phyloP scores from a whole-genome alignment of 1,140 invertebrate genomes.

The Portunus trituberculatus region DNA sequence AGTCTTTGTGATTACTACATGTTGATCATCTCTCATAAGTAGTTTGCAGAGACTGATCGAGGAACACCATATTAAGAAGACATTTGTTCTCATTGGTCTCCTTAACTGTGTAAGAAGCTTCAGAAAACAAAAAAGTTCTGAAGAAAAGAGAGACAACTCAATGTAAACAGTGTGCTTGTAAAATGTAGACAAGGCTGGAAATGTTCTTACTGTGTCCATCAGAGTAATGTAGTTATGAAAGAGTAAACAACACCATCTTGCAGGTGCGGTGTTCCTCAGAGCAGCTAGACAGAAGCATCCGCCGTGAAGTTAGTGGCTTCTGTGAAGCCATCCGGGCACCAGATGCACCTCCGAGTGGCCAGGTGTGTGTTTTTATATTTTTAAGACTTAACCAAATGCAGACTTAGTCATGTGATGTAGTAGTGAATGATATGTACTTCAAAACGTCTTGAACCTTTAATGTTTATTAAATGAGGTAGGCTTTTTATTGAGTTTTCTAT shows the following conservation, averaged over 20 bases:
- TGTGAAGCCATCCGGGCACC: constrained; percentile 88
- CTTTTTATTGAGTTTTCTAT: neutral
- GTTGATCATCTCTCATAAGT: no score
- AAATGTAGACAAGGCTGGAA: no score
- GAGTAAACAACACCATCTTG: constrained; percentile 55
- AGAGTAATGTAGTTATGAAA: neutral
- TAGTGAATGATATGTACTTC: no score
- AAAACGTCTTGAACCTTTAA: no score
- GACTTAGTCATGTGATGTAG: neutral
- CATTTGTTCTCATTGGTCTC: neutral
- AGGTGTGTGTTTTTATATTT: constrained; percentile 82
- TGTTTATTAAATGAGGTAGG: neutral
- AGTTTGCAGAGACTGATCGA: no score
- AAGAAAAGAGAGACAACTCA: no score
- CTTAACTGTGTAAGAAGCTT: neutral
- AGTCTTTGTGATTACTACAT: no score
- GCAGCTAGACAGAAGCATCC: constrained; percentile 87
- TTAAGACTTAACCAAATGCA: neutral
- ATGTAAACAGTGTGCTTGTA: no score
- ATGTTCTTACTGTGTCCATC: neutral
- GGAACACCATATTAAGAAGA: no score
- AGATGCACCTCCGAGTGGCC: constrained; percentile 82
- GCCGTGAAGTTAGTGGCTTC: constrained; percentile 91
- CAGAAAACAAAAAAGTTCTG: neutral
- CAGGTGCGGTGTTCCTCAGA: constrained; percentile 92